A percentile compares a stretch with the other conserved stretches of the same genome.
Conservation (phyloP, 37 sponge, comb jelly and placozoan genomes). For the Agelas oroides region DNA sequence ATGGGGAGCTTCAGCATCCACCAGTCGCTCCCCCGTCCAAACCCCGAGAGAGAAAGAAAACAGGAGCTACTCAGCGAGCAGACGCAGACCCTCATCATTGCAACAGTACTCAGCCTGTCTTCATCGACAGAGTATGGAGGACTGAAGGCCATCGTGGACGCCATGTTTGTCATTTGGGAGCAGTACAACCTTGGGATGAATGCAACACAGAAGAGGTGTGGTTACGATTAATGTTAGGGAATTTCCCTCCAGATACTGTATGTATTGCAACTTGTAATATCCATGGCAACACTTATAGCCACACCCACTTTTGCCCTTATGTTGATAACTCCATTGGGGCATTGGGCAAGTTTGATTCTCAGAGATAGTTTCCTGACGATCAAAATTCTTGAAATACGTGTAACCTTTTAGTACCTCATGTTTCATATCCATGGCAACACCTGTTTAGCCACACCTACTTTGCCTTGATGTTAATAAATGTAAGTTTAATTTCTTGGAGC, state of each 20-base stretch:
- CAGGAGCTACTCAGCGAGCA: background rate
- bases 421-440: no score
- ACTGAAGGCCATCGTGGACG: conserved; percentile 30
- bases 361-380: no score
- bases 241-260: background rate
- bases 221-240: background rate
- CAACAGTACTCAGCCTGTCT: conserved; percentile 21
- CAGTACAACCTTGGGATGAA: conserved; percentile 37
- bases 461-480: no score
- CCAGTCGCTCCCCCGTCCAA: conserved; percentile 20
- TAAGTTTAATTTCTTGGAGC: no score
- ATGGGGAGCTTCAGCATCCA: conserved; percentile 25
- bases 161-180: conserved; percentile 9
- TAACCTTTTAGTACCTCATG: no score
- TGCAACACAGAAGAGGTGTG: conserved; percentile 41
- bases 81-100: conserved; percentile 1
- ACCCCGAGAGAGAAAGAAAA: background rate
- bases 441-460: no score
- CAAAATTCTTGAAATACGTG: no score
- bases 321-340: no score
- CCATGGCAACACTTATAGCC: no score
- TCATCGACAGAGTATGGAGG: conserved; percentile 21
- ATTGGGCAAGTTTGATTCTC: no score
- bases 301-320: no score
- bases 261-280: no score